Base-by-base conservation (phyloP, 2,888 invertebrate genomes). In the Drosophila kuntzei region DNA sequence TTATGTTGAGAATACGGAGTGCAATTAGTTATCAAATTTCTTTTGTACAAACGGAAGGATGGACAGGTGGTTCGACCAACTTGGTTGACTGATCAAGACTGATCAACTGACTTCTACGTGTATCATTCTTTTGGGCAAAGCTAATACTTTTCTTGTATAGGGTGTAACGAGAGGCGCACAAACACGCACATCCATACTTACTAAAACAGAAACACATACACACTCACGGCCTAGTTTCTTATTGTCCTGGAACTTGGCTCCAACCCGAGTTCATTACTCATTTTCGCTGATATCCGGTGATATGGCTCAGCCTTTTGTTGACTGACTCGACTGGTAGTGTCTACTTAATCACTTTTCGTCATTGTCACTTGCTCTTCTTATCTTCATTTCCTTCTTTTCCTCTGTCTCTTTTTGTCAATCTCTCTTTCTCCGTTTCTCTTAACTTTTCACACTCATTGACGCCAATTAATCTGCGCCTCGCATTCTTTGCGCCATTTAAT, bases 401-500 rank as follows among this genome's bases (percentile, higher is more conserved):
- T 47, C 47, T 47, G 51, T 43, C 44, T 37, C 20, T 4, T 11
- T 36, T 46, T 16, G 16, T 25, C 44, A 29, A 16, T 63, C 44
- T 44, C 46, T 12, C 47, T 4, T 20, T 32, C 37, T n/a, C n/a
- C n/a, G n/a, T 49, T 62, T 66, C 53, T 70, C 51, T 72, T 65
- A 5, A 32, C 12, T 68, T 73, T 73, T 60, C 68, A 50, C 64
- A 60, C 79, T 76, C 85, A 86, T 89, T 86, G 85, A 86, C 79
- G 85, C 87, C 89, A 89, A 89, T 86, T 86, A 89, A 86, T 89
- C 85, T 89, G 89, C 79, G 74, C 70, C 67, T 72, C 75, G 89
- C 85, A 80, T 85, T 89, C 89, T 83, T 80, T 89, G 87, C 66
- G 79, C 75, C 89, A 84, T 86, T 86, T 86, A 89, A 87, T 86